Evolutionary conservation across 2,888 invertebrate genomes (phyloP).

Genomic region (Tenthredo scrophulariae): DNA sequence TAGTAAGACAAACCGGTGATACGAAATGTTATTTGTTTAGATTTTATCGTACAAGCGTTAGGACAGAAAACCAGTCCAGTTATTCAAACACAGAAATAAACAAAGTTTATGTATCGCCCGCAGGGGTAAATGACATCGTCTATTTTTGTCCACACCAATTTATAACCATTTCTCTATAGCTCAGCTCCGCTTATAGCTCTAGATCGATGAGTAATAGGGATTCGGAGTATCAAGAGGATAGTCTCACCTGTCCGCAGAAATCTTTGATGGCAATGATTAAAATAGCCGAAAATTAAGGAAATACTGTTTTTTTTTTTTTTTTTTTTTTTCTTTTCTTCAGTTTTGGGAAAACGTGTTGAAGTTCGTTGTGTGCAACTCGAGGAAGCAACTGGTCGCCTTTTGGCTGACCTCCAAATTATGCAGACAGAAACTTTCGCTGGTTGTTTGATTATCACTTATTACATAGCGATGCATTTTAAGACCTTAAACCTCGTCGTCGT

Average conservation of each 20-base stretch:
- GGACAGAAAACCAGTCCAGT: not conserved
- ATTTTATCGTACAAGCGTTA: not conserved
- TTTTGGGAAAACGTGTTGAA: conserved; percentile 32
- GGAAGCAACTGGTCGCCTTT: conserved; percentile 75
- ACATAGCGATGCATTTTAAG: conserved; percentile 27
- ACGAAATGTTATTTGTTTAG: conserved; percentile 24
- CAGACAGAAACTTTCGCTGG: conserved; percentile 58
- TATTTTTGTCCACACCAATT: not conserved
- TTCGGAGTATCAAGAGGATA: not conserved
- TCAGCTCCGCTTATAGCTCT: not conserved
- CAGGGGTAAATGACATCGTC: conserved; percentile 46
- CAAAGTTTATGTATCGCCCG: conserved; percentile 12
- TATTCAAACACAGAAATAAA: conserved; percentile 17
- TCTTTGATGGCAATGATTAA: not conserved
- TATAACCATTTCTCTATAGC: not conserved
- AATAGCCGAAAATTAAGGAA: not conserved
- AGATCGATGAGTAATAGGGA: not conserved
- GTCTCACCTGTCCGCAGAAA: not conserved
- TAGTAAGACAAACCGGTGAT: not conserved
- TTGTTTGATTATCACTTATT: conserved; percentile 37
- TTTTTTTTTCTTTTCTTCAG: not conserved
- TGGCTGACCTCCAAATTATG: conserved; percentile 74
- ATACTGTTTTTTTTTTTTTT: not conserved
- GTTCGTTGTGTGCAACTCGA: conserved; percentile 36
- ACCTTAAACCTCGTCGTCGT: not conserved